phyloP scores from a whole-genome alignment of 2,113 vertebrate genomes.

The Vulpes vulpes region DNA sequence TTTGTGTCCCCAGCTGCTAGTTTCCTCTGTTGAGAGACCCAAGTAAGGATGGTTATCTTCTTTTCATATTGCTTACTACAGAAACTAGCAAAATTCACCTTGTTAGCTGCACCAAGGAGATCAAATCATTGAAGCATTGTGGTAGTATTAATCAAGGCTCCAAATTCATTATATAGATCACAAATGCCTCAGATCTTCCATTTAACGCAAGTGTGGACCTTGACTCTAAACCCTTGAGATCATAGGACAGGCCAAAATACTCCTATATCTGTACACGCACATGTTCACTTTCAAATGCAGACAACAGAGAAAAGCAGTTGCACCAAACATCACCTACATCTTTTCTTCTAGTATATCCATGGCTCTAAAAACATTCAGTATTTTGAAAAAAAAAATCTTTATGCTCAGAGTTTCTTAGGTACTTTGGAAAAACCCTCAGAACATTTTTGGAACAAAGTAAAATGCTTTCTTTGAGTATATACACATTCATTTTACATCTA shows the following conservation, averaged over 20 bases:
- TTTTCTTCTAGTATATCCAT: background rate
- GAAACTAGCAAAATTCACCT: background rate
- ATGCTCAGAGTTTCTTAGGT: background rate
- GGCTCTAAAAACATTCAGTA: background rate
- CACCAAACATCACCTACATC: accelerated
- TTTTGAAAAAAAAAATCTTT: background rate
- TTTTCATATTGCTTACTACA: background rate
- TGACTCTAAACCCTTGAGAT: background rate
- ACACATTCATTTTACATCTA: constrained; percentile 41
- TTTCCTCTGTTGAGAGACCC: background rate
- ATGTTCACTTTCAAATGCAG: background rate
- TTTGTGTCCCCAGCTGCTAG: background rate
- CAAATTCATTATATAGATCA: constrained; percentile 13
- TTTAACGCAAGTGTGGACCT: background rate
- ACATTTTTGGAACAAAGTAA: constrained; percentile 39
- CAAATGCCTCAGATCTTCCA: background rate
- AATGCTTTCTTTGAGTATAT: background rate
- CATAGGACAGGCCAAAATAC: background rate
- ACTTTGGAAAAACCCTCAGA: background rate
- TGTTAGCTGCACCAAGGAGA: background rate
- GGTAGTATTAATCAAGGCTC: background rate
- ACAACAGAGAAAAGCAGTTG: no score
- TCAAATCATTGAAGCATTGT: background rate
- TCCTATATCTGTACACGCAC: background rate
- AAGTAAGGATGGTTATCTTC: background rate